Evolutionary conservation across 30 jellyfish, hydroid and myxozoan species (phyloP).

Genomic region (Calvadosia cruxmelitensis): DNA sequence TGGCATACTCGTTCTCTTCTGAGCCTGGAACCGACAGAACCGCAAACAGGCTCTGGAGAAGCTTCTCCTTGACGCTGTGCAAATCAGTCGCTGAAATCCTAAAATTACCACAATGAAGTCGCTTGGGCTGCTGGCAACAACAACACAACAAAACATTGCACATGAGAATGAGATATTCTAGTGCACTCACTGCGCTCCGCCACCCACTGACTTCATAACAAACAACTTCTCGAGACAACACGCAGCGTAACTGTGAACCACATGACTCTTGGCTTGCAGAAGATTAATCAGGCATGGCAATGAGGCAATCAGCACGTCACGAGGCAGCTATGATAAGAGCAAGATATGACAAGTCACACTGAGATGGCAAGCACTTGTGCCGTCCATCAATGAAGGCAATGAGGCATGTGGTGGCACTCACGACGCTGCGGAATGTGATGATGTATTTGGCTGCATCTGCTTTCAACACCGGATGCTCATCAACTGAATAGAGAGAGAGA

Average conservation of each 20-base stretch:
- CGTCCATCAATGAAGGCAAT: too few species aligned
- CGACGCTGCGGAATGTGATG: constrained; percentile 84
- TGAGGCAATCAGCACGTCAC: constrained; percentile 38
- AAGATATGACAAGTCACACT: too few species aligned
- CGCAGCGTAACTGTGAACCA: constrained; percentile 92
- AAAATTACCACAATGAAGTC: background rate
- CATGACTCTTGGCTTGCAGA: constrained; percentile 64
- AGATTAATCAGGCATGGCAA: constrained; percentile 44
- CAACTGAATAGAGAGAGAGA: constrained; percentile 20
- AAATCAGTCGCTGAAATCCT: constrained; percentile 68
- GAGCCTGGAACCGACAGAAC: constrained; percentile 66
- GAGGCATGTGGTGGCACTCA: too few species aligned
- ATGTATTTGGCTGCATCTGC: constrained; percentile 90
- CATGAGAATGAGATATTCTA: too few species aligned
- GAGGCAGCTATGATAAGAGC: constrained; percentile 47
- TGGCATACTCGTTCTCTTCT: constrained; percentile 70
- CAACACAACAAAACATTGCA: too few species aligned
- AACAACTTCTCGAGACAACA: constrained; percentile 53
- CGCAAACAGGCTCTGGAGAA: constrained; percentile 43
- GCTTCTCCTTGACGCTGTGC: constrained; percentile 40
- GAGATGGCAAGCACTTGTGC: background rate
- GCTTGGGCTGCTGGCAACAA: background rate
- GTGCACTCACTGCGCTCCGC: constrained; percentile 72
- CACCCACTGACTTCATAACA: constrained; percentile 53
- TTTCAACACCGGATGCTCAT: constrained; percentile 73